These are phyloP conservation scores for Ferdinandea cuprea DNA, from an alignment of 2,888 invertebrate species.

Conservation along the genomic window DNA sequence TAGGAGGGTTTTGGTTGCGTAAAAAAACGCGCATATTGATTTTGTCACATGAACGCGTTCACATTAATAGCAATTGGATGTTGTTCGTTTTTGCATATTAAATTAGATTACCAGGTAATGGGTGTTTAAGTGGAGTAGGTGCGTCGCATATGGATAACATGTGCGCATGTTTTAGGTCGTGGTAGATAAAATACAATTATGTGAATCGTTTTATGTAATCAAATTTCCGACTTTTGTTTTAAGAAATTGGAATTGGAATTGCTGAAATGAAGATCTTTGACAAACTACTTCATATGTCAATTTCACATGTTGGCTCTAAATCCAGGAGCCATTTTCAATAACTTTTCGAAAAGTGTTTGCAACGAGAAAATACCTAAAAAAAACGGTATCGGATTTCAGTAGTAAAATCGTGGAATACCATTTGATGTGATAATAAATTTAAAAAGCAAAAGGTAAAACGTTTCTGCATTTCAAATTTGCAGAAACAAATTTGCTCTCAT, in stretches of 20 bases:
- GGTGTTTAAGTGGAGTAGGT: conserved; percentile 43
- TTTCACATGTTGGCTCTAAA: no score
- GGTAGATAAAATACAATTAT: conserved; percentile 1
- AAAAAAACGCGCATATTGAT: conserved; percentile 37
- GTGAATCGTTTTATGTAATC: background rate
- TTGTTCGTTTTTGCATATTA: conserved; percentile 9
- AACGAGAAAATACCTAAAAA: no score
- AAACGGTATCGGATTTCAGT: no score
- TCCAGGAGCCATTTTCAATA: no score
- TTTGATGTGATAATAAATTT: no score
- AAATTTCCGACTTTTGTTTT: background rate
- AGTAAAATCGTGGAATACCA: no score
- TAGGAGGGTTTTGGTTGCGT: conserved; percentile 36
- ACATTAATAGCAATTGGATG: conserved; percentile 19
- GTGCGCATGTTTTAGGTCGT: conserved; percentile 35
- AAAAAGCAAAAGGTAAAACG: no score
- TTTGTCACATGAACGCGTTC: conserved; percentile 18
- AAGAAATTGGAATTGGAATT: background rate
- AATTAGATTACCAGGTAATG: conserved; percentile 48
- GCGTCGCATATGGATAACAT: conserved; percentile 35
- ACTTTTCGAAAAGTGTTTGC: no score
- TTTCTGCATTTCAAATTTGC: no score
- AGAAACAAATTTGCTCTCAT: no score
- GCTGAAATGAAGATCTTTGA: no score
- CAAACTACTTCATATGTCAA: no score